A percentile compares a stretch with the other conserved stretches of the same genome.
phyloP scores from a whole-genome alignment of 1,140 invertebrate genomes.

The Sitobion miscanthi region DNA sequence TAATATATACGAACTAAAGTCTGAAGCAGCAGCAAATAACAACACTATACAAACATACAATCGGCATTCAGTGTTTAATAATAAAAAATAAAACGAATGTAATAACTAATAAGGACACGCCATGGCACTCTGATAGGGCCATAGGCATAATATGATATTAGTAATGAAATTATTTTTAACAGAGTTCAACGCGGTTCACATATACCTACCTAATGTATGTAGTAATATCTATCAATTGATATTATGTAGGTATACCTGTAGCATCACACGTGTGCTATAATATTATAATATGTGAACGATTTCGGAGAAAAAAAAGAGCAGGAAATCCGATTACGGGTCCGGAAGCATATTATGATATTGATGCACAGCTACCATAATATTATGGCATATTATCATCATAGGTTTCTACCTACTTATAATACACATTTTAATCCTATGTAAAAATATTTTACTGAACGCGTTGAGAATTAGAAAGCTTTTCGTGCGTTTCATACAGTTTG shows the following conservation, averaged over 20 bases:
- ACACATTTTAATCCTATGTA: neutral
- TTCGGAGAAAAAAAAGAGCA: neutral
- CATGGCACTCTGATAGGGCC: neutral
- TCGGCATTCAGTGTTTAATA: neutral
- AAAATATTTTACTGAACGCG: neutral
- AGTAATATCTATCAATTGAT: too few relatives aligned
- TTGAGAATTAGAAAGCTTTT: neutral
- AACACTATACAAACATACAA: neutral
- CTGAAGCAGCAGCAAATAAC: neutral
- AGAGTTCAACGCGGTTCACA: neutral
- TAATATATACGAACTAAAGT: neutral
- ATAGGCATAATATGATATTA: too few relatives aligned
- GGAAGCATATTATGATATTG: neutral
- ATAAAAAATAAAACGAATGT: neutral
- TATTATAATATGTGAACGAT: neutral
- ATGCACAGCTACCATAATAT: neutral
- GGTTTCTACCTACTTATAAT: neutral
- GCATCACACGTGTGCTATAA: neutral
- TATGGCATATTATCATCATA: neutral
- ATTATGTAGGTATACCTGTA: neutral
- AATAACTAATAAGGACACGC: neutral
- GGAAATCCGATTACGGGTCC: neutral
- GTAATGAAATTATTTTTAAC: neutral
- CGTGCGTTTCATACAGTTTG: too few relatives aligned
- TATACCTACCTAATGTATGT: neutral